Conservation (phyloP, 1,140 invertebrate genomes). For the Reticulitermes speratus region DNA sequence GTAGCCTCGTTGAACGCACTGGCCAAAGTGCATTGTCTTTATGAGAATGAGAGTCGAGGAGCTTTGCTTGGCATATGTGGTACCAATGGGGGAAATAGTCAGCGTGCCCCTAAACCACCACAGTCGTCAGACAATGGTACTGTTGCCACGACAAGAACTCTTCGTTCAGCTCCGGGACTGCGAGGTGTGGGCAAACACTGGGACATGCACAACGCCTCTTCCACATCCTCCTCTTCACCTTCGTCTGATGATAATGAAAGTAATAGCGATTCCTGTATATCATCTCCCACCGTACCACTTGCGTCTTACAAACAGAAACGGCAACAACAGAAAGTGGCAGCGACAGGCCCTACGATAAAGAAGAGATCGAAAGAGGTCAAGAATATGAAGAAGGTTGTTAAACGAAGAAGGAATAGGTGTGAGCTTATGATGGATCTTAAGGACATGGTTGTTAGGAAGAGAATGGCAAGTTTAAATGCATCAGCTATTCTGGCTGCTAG, state of each 20-base stretch:
- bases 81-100: background rate
- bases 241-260: slow-evolving; percentile 37
- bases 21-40: slow-evolving; percentile 89
- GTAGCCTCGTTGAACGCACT: slow-evolving; percentile 86
- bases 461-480: slow-evolving; percentile 91
- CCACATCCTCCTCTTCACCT: slow-evolving; percentile 42
- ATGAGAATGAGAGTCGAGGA: slow-evolving; percentile 81
- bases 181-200: slow-evolving; percentile 78
- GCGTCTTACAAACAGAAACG: background rate
- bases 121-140: background rate
- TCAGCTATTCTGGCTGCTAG: slow-evolving; percentile 88
- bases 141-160: slow-evolving; percentile 54
- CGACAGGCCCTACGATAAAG: background rate
- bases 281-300: background rate
- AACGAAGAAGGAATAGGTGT: slow-evolving; percentile 53
- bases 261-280: background rate
- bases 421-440: slow-evolving; percentile 80
- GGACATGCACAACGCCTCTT: slow-evolving; percentile 65
- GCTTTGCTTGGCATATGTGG: slow-evolving; percentile 60
- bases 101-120: background rate
- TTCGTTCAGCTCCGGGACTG: slow-evolving; percentile 70
- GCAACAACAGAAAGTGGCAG: background rate
- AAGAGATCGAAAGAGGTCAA: slow-evolving; percentile 26
- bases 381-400: slow-evolving; percentile 40
- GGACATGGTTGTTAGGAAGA: slow-evolving; percentile 83